Conservation (phyloP, 1,140 invertebrate genomes). For the Centruroides sculpturatus region DNA sequence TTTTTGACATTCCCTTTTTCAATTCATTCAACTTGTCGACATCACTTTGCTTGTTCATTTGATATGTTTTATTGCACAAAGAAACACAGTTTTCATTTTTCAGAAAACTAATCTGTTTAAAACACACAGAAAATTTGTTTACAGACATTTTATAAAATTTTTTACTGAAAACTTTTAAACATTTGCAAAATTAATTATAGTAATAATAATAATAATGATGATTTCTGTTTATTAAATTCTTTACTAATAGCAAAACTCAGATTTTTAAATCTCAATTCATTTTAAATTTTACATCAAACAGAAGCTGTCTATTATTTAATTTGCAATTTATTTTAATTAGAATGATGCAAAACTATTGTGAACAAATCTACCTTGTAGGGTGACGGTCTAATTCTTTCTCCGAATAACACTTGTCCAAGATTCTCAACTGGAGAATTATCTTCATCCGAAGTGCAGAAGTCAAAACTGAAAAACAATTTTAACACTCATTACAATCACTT, state of each 20-base stretch:
- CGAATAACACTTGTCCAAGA: slow-evolving; percentile 95
- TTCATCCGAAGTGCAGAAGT: slow-evolving; percentile 68
- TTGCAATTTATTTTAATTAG: too few species aligned
- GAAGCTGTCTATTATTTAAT: too few species aligned
- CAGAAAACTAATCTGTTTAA: slow-evolving; percentile 37
- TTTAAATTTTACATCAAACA: too few species aligned
- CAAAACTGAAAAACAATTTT: slow-evolving; percentile 46
- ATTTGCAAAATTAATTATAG: background rate
- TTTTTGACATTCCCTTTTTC: slow-evolving; percentile 83
- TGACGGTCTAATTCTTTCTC: slow-evolving; percentile 86
- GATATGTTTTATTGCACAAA: slow-evolving; percentile 60
- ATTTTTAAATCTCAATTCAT: too few species aligned
- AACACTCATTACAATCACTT: too few species aligned
- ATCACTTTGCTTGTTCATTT: slow-evolving; percentile 41
- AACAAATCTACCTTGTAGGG: slow-evolving; percentile 51
- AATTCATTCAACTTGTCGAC: slow-evolving; percentile 60
- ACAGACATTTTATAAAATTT: too few species aligned
- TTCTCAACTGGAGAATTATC: slow-evolving; percentile 85
- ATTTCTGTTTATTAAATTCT: too few species aligned
- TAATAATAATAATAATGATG: too few species aligned
- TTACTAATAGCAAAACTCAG: too few species aligned
- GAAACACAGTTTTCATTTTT: slow-evolving; percentile 52
- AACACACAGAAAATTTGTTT: slow-evolving; percentile 3
- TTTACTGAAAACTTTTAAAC: too few species aligned
- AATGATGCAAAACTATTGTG: too few species aligned